Evolutionary conservation across 1,140 invertebrate genomes (phyloP), one percentile per base, ranked within the genome.

Genomic region (Drosophila kohkoa): DNA sequence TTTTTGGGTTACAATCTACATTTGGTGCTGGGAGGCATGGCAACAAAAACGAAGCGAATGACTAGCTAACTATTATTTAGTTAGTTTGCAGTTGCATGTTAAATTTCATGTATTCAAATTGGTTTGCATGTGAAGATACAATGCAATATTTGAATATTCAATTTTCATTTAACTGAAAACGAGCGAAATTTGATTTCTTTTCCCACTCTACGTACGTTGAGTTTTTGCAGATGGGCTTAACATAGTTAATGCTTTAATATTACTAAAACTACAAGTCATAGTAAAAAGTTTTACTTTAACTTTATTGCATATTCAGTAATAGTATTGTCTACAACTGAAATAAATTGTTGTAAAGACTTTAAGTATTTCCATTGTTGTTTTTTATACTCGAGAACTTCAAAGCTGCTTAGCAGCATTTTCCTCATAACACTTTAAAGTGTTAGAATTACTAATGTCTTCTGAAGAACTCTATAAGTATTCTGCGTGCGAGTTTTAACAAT

Each of bases 71-170:
- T 41, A 41, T 69, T 68, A 75, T 75, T 75, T 45, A 35, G 45
- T 60, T 74, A 52, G 59, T 45, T 43, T 64, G 41, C 41, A 20
- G 62, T 41, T 70, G 30, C 41, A 32, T 55, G 38, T 10, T 62
- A 49, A 35, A 63, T 70, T 73, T 49, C 30, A 63, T 64, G 45
- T 7, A 75, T 63, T 75, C 35, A 64, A 70, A 75, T 70, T 75
- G 66, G 25, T 45, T 70, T 75, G 13, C 20, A 25, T 16, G 30
- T 58, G 72, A 32, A 63, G 49, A 63, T 35, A 63, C 66, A 70
- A 75, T 70, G n/a, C 45, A 51, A 63, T 75, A 75, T 70, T 75
- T 75, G 72, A 70, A 70, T 70, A 75, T 63, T 63, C 49, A 57
- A 63, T 70, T 70, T 38, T 25, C 7, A 48, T 58, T 62, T 11